These are phyloP conservation scores for Periophthalmodon schlosseri DNA, from an alignment of 2,113 vertebrate species.

Conservation along the genomic window DNA sequence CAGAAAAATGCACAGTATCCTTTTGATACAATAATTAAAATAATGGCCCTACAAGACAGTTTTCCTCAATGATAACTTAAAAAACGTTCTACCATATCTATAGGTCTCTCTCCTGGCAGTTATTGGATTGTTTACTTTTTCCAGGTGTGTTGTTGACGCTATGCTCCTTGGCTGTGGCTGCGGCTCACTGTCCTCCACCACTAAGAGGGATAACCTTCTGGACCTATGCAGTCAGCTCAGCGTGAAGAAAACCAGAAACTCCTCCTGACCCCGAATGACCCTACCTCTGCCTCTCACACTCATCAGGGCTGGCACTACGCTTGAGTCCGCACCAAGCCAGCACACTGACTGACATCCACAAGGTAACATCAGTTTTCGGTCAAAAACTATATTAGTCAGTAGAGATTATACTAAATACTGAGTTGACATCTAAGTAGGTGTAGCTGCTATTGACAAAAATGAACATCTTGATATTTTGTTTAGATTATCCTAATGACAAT, in stretches of 20 bases:
- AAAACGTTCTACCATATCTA: background rate
- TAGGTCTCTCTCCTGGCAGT: background rate
- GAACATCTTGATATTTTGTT: no score
- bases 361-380: background rate
- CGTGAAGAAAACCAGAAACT: background rate
- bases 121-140: background rate
- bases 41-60: no score
- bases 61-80: background rate
- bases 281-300: slow-evolving; percentile 3
- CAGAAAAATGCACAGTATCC: background rate
- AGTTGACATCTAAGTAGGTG: background rate
- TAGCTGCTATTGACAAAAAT: no score
- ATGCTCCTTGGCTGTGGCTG: background rate
- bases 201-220: background rate
- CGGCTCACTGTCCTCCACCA: background rate
- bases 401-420: background rate
- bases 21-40: background rate
- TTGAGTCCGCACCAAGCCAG: background rate
- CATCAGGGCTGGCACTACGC: background rate
- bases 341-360: background rate
- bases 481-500: no score
- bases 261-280: background rate
- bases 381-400: background rate
- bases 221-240: background rate
- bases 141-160: background rate